Conservation (phyloP, 2,888 invertebrate genomes). For the Tipula vernalis region DNA sequence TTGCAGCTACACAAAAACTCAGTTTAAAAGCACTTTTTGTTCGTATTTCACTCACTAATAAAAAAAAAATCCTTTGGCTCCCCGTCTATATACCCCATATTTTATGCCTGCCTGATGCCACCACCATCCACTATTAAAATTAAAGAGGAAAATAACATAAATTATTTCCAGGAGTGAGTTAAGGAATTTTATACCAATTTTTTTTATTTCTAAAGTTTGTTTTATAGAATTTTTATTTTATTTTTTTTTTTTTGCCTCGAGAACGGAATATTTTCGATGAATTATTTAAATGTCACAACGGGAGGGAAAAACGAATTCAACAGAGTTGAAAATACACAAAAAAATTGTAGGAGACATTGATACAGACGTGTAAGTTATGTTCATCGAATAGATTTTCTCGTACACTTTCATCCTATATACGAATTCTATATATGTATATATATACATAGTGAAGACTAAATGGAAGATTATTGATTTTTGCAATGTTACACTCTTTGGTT, state of each 20-base stretch:
- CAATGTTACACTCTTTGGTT: not conserved
- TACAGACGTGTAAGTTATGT: not conserved
- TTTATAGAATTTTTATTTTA: not conserved
- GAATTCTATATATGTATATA: not conserved
- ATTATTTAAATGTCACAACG: slow-evolving; percentile 4
- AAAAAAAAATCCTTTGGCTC: not conserved
- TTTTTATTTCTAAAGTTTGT: not conserved
- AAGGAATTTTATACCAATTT: not conserved
- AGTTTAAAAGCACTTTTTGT: not conserved
- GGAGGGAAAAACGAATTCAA: slow-evolving; percentile 4
- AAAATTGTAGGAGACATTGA: not conserved
- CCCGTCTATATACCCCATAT: not conserved
- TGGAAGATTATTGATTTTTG: not conserved
- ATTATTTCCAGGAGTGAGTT: not conserved
- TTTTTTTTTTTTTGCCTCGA: not conserved
- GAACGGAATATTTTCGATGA: not conserved
- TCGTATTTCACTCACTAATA: not conserved
- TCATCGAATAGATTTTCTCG: not conserved
- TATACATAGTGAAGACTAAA: not conserved
- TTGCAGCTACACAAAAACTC: not conserved
- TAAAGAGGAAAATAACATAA: not conserved
- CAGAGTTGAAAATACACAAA: not conserved
- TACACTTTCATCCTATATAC: not conserved
- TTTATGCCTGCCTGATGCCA: not conserved
- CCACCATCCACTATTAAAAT: not conserved